These are phyloP conservation scores for Tokudaia tokunoshimensis DNA, from an alignment of 2,797 vertebrate species.

Conservation along the genomic window DNA sequence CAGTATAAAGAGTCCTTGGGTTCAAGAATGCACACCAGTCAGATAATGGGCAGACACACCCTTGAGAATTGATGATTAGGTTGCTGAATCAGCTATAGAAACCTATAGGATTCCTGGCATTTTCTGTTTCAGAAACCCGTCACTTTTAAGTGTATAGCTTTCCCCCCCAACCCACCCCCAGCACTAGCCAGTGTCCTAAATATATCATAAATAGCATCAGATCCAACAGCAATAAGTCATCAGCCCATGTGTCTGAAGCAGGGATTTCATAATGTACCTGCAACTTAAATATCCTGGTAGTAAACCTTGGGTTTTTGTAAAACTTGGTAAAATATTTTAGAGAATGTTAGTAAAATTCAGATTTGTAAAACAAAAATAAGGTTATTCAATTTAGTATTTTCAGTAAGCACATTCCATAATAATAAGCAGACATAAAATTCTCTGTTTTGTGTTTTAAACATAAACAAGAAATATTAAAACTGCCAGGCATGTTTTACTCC, in stretches of 20 bases:
- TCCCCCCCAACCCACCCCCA: fast-evolving
- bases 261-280: not conserved
- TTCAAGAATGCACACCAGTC: not conserved
- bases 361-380: not conserved
- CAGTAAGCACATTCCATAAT: not conserved
- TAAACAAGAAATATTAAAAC: slow-evolving; percentile 52
- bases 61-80: not conserved
- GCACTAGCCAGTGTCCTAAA: not conserved
- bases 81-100: not conserved
- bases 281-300: not conserved
- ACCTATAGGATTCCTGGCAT: not conserved
- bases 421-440: slow-evolving; percentile 48
- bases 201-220: not conserved
- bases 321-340: slow-evolving; percentile 34
- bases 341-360: not conserved
- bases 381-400: slow-evolving; percentile 3
- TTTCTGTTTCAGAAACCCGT: not conserved
- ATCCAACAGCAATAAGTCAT: not conserved
- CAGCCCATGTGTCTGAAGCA: not conserved
- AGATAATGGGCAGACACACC: not conserved
- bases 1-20: not conserved
- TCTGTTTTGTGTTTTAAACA: slow-evolving; percentile 9
- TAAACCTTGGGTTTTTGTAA: slow-evolving; percentile 54
- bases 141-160: not conserved
- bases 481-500: not conserved